Conservation (phyloP, 92 coral and sea anemone genomes). For the Parazoanthus swiftii region DNA sequence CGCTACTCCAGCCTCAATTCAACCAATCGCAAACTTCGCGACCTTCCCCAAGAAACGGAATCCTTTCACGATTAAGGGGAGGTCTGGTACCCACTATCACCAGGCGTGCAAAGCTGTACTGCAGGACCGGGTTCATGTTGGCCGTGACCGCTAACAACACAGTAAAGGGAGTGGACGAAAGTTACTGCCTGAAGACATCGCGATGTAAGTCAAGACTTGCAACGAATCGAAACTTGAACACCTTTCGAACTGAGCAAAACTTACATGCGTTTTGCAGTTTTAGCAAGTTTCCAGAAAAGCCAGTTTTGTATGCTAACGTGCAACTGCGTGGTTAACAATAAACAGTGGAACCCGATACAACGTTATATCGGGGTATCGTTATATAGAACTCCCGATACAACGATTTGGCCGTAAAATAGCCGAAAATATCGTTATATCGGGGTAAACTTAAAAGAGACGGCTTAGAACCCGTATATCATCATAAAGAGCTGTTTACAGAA, state of each 20-base stretch:
- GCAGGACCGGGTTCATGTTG: conserved; percentile 65
- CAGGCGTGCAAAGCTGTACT: conserved; percentile 54
- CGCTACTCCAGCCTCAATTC: background rate
- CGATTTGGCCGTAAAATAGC: too few relatives aligned
- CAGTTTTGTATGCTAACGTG: too few relatives aligned
- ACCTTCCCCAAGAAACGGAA: background rate
- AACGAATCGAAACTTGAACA: background rate
- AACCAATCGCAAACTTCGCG: background rate
- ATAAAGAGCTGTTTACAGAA: too few relatives aligned
- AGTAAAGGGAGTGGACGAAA: conserved; percentile 50
- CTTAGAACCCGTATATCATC: too few relatives aligned
- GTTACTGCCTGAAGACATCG: conserved; percentile 46
- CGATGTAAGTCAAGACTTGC: conserved; percentile 61
- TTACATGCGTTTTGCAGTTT: too few relatives aligned
- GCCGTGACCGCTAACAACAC: conserved; percentile 54
- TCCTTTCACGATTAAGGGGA: background rate
- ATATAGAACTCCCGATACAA: too few relatives aligned
- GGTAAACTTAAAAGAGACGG: too few relatives aligned
- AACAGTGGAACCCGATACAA: too few relatives aligned
- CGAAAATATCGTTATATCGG: too few relatives aligned
- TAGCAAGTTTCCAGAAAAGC: too few relatives aligned
- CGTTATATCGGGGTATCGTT: too few relatives aligned
- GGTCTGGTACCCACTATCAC: conserved; percentile 54
- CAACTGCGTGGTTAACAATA: too few relatives aligned
- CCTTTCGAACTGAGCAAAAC: background rate